These are phyloP conservation scores for Schrankia costaestrigalis DNA, from an alignment of 2,888 invertebrate species.

Conservation along the genomic window DNA sequence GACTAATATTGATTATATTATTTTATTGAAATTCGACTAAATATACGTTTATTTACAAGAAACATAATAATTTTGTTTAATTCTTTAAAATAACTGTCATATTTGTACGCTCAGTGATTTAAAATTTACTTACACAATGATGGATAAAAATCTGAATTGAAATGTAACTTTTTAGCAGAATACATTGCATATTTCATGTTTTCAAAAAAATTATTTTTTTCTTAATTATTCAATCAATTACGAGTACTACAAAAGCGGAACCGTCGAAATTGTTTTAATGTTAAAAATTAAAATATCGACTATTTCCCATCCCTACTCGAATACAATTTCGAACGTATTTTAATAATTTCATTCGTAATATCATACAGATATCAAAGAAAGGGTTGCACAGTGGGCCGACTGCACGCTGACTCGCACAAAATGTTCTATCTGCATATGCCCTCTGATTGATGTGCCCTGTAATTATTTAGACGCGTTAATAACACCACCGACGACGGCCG, in stretches of 20 bases:
- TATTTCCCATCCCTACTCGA: slow-evolving; percentile 41
- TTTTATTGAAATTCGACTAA: slow-evolving; percentile 13
- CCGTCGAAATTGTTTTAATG: neutral
- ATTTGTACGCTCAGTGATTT: no score
- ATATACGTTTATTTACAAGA: neutral
- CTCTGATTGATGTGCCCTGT: slow-evolving; percentile 80
- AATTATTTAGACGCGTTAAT: slow-evolving; percentile 81
- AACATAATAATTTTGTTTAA: no score
- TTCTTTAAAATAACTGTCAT: no score
- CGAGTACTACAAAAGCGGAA: no score
- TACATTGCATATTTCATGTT: no score
- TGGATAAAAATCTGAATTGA: no score
- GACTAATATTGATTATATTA: slow-evolving; percentile 32
- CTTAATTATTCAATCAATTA: no score
- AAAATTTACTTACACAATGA: no score
- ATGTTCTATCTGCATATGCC: slow-evolving; percentile 76
- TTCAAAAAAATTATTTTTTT: no score
- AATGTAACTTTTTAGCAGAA: no score
- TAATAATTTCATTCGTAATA: slow-evolving; percentile 72
- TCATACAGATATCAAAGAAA: slow-evolving; percentile 76
- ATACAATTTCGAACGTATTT: slow-evolving; percentile 49
- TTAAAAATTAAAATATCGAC: slow-evolving; percentile 18
- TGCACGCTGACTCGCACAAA: slow-evolving; percentile 78
- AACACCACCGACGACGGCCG: slow-evolving; percentile 75
- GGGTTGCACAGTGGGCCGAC: slow-evolving; percentile 75